A percentile compares a stretch with the other conserved stretches of the same genome.
Conservation (phyloP, 30 jellyfish, hydroid and myxozoan genomes). For the Aurelia sp. region DNA sequence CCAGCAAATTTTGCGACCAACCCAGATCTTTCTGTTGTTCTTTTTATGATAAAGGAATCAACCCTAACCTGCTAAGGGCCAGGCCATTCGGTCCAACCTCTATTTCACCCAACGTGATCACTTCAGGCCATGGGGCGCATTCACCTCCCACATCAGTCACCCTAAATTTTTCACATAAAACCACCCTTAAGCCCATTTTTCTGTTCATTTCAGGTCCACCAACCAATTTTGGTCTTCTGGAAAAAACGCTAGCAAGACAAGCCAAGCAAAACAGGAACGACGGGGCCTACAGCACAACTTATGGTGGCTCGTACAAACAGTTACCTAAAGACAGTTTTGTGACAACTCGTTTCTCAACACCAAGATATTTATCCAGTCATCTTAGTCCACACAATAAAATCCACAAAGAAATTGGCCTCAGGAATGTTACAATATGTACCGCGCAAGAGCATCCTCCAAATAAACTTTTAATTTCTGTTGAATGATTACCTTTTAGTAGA, state of each 20-base stretch:
- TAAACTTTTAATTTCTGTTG: constrained; percentile 25
- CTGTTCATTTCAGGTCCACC: constrained; percentile 65
- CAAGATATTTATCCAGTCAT: constrained; percentile 85
- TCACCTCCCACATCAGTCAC: too few relatives aligned
- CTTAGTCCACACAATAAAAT: constrained; percentile 67
- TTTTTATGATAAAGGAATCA: too few relatives aligned
- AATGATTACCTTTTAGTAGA: not conserved
- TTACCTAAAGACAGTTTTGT: constrained; percentile 72
- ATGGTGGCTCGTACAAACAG: constrained; percentile 54
- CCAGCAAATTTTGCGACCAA: too few relatives aligned
- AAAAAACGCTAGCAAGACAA: constrained; percentile 54
- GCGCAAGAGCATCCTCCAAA: constrained; percentile 91
- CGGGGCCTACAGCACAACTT: constrained; percentile 70
- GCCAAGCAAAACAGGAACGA: not conserved
- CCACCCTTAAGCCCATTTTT: too few relatives aligned
- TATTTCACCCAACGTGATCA: too few relatives aligned
- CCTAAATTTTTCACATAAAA: too few relatives aligned
- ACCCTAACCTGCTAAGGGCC: too few relatives aligned
- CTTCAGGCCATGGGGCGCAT: too few relatives aligned
- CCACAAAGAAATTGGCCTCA: constrained; percentile 74
- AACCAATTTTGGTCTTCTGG: constrained; percentile 91
- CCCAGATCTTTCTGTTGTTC: too few relatives aligned
- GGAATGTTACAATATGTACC: constrained; percentile 76
- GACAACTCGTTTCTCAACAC: constrained; percentile 78
- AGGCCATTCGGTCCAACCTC: too few relatives aligned